Conservation (phyloP, 2,113 vertebrate species). For the Microtus pennsylvanicus region DNA sequence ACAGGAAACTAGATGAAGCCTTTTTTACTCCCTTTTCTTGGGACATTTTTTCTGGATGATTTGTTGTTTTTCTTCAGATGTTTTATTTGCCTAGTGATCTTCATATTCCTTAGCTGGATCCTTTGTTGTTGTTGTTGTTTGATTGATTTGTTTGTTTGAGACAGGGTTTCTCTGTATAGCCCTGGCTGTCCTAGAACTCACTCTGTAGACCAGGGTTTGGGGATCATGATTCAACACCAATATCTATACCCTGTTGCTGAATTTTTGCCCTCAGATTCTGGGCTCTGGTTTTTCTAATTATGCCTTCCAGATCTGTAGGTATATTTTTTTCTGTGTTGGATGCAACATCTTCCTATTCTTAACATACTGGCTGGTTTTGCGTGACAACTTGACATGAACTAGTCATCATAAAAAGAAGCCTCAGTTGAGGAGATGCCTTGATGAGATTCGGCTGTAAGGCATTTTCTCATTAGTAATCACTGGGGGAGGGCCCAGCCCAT, state of each 20-base stretch:
- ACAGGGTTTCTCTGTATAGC: no score
- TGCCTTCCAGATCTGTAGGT: constrained; percentile 5
- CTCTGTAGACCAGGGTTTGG: neutral
- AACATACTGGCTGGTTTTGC: neutral
- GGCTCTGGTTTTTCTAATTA: constrained; percentile 14
- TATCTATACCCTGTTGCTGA: neutral
- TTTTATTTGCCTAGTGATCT: no score
- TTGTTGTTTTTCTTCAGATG: no score
- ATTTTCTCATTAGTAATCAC: neutral
- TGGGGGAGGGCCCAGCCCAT: no score
- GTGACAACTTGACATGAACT: neutral
- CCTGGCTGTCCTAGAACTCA: no score
- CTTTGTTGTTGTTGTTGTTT: no score
- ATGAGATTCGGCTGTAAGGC: neutral
- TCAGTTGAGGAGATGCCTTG: neutral
- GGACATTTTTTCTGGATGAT: no score
- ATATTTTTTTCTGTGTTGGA: neutral
- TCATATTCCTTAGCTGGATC: no score
- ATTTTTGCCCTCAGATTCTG: neutral
- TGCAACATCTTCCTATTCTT: neutral
- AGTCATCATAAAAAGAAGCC: neutral
- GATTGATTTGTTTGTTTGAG: no score
- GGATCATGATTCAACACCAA: constrained; percentile 19
- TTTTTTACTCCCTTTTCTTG: no score
- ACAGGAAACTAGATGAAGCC: no score